Evolutionary conservation across 2,113 vertebrate species (phyloP), one percentile per base, ranked within the genome.

Genomic region (Sardina pilchardus): DNA sequence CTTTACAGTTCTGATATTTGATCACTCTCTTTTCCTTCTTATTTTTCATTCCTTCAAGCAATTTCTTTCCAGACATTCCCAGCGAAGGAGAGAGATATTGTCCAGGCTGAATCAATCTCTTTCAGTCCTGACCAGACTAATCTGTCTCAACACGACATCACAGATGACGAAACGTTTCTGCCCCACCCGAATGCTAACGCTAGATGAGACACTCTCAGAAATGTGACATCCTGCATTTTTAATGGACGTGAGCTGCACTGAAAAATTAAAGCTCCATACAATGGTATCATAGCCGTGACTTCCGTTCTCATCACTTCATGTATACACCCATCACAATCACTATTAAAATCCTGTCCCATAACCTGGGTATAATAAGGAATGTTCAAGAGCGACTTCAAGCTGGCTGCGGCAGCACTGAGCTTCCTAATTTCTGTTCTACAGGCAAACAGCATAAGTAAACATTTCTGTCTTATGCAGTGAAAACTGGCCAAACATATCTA

Each of bases 191-290:
- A 88, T 89, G 10, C 3, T 89, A 89, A 86, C 75, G 53, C 78
- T 86, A 90, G 90, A 92, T 47, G 7, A 92, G 91, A 90, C 90
- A 89, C 67, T 92, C 89, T 90, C 89, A 86, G 86, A 90, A 93
- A 90, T 89, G 87, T 92, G 88, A 92, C 83, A 26, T 80, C 83
- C 88, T 94, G 88, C 90, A 94, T 92, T 93, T 93, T 93, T 93
- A 91, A 93, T 93, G 83, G 71, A 81, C 50, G 1, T 2, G 12
- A 90, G 86, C 87, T 88, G 85, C 85, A 91, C 84, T 92, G 59
- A 87, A 93, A 91, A 91, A 88, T 91, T 83, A 48, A 91, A 90
- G 90, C 90, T 92, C 91, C 89, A 86, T 89, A 90, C 91, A 82
- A 85, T 24, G 1, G 83, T 88, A 91, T 91, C 91, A 90, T 91